phyloP scores from a whole-genome alignment of 2,113 vertebrate species.

The Otolemur garnettii region DNA sequence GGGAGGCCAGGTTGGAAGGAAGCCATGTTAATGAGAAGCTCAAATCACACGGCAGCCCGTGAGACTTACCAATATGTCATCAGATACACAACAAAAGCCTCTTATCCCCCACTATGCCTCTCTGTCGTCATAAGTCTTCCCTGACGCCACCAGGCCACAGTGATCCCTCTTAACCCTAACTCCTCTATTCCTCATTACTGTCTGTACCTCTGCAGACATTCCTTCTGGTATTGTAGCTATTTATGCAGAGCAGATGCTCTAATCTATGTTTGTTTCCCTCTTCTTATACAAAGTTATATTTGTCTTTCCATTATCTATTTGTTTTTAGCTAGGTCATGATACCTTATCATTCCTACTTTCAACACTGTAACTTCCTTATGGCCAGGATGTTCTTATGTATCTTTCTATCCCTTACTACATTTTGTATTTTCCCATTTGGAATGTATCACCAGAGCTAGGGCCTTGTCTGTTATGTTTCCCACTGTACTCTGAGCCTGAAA shows the following conservation, averaged over 20 bases:
- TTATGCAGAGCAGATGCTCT: background rate
- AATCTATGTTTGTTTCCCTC: background rate
- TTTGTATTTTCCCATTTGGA: background rate
- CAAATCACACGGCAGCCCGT: background rate
- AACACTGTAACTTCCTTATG: background rate
- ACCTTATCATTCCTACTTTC: background rate
- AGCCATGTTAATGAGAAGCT: background rate
- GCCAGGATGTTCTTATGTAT: background rate
- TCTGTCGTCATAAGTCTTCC: background rate
- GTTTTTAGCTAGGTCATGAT: background rate
- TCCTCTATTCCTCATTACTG: background rate
- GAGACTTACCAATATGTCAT: background rate
- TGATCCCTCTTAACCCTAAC: background rate
- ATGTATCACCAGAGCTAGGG: background rate
- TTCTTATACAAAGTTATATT: background rate
- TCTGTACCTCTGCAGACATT: background rate
- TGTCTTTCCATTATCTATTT: background rate
- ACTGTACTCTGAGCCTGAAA: background rate
- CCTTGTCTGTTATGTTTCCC: background rate
- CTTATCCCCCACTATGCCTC: background rate
- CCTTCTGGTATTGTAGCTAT: background rate
- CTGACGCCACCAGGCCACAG: background rate
- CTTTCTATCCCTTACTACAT: background rate
- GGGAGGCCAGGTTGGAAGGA: background rate
- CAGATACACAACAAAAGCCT: background rate